phyloP scores from a whole-genome alignment of 2,888 invertebrate species.

The Drosophila macrospina region DNA sequence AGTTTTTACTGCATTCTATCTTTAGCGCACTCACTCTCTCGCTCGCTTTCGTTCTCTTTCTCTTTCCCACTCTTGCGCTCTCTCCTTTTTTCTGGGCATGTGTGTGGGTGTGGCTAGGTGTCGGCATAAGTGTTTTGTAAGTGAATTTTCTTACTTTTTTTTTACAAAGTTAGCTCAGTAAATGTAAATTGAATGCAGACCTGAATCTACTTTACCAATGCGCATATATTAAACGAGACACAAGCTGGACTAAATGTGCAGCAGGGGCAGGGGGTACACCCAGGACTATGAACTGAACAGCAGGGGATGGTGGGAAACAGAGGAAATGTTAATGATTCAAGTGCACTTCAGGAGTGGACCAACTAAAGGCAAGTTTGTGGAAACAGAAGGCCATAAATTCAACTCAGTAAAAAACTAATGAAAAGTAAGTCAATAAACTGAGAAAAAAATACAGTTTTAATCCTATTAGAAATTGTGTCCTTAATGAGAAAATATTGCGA shows the following conservation, averaged over 20 bases:
- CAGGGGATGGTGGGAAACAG: not conserved
- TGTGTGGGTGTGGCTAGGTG: conserved; percentile 49
- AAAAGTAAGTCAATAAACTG: not conserved
- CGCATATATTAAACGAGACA: conserved; percentile 53
- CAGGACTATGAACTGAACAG: conserved; percentile 5
- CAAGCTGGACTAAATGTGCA: conserved; percentile 34
- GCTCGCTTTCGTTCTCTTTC: not conserved
- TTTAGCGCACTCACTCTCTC: not conserved
- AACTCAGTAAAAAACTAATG: not conserved
- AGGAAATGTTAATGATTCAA: conserved; percentile 19
- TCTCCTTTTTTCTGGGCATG: not conserved
- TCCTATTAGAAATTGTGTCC: not conserved
- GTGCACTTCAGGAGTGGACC: conserved; percentile 4
- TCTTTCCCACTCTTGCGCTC: not conserved
- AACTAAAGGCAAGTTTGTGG: not conserved
- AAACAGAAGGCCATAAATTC: conserved; percentile 14
- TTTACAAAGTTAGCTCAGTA: conserved; percentile 4
- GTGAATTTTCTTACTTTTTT: conserved; percentile 62
- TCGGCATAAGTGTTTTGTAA: conserved; percentile 68
- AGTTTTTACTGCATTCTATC: conserved; percentile 46
- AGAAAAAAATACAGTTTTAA: not conserved
- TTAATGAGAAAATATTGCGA: not conserved
- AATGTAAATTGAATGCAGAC: conserved; percentile 21
- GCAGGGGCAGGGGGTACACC: not conserved
- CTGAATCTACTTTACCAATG: conserved; percentile 41